Percentiles rank a stretch among this genome's conserved stretches.
Conservation (phyloP, 2,113 vertebrate species). For the Ailuropoda melanoleuca region DNA sequence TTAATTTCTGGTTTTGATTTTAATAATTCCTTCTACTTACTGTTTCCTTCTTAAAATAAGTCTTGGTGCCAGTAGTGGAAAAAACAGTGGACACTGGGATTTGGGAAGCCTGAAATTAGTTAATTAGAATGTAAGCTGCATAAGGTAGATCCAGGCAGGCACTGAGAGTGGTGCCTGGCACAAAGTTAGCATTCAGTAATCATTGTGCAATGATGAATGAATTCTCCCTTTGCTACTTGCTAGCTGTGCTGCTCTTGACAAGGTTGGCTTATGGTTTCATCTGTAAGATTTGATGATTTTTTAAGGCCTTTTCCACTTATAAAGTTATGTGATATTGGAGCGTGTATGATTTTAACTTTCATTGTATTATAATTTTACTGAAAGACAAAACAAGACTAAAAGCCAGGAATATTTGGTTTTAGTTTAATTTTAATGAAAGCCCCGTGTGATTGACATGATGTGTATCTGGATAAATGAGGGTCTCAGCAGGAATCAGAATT, state of each 20-base stretch:
- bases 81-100: background rate
- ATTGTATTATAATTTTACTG: constrained; percentile 24
- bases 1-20: background rate
- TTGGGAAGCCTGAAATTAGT: background rate
- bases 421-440: constrained; percentile 7
- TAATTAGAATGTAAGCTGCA: background rate
- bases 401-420: background rate
- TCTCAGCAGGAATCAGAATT: background rate
- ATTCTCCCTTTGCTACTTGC: background rate
- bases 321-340: constrained; percentile 9
- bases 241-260: background rate
- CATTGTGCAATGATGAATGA: background rate
- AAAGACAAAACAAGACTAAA: background rate
- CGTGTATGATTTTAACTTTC: background rate
- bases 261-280: background rate
- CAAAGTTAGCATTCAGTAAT: background rate
- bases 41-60: background rate
- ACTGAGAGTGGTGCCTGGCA: background rate
- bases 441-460: background rate
- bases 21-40: background rate
- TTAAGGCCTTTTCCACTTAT: background rate
- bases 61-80: background rate
- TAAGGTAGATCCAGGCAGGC: background rate
- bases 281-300: background rate
- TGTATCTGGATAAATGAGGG: constrained; percentile 1